phyloP scores from a whole-genome alignment of 2,113 vertebrate species.

The Alectura lathami region DNA sequence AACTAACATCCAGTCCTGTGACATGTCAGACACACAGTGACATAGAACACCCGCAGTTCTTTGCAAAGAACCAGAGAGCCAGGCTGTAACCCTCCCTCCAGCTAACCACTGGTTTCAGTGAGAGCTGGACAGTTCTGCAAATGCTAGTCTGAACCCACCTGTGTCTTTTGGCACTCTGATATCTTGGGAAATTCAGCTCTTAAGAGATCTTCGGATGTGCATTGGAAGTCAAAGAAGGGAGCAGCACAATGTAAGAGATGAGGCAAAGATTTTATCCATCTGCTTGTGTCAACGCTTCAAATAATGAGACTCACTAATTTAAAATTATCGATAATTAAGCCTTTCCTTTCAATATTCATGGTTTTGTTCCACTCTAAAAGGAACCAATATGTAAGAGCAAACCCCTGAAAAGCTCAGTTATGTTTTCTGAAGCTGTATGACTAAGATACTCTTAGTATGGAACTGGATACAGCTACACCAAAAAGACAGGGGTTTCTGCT shows the following conservation, averaged over 20 bases:
- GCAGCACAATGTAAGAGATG: background rate
- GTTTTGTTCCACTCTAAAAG: background rate
- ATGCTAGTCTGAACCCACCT: background rate
- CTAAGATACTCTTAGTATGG: accelerated
- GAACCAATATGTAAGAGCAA: background rate
- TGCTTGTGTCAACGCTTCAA: background rate
- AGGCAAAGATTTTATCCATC: background rate
- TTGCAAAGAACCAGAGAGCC: background rate
- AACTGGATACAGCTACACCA: background rate
- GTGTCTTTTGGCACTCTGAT: background rate
- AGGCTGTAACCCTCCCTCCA: background rate
- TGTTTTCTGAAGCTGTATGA: background rate
- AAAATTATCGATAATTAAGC: background rate
- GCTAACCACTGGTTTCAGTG: background rate
- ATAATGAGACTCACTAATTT: background rate
- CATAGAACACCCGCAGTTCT: background rate
- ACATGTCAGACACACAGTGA: background rate
- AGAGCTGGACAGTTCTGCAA: background rate
- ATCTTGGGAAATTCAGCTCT: background rate
- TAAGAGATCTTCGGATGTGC: background rate
- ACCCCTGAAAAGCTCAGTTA: background rate
- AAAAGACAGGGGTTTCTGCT: background rate
- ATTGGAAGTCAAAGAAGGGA: background rate
- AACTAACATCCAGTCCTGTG: background rate
- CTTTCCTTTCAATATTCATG: background rate